These are phyloP conservation scores for Heterocephalus glaber DNA, from an alignment of 2,113 vertebrate species.

Conservation along the genomic window DNA sequence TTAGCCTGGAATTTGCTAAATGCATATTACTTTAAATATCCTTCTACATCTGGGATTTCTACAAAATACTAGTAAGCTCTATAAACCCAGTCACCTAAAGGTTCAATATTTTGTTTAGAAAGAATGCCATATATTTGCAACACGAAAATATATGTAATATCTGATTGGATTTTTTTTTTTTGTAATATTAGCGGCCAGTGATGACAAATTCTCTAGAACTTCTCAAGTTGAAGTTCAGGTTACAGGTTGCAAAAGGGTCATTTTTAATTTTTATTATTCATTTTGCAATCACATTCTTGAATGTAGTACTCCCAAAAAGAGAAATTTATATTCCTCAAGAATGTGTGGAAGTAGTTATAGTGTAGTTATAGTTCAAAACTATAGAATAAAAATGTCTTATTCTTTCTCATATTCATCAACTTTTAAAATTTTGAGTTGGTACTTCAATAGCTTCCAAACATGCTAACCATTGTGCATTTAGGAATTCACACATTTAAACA, in stretches of 20 bases:
- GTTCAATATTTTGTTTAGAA: not conserved
- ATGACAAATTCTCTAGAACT: not conserved
- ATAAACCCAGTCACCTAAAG: not conserved
- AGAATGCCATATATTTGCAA: not conserved
- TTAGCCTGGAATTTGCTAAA: not conserved
- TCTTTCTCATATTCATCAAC: not conserved
- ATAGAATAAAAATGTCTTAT: not conserved
- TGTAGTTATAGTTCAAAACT: not conserved
- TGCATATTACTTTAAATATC: not conserved
- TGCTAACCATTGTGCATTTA: not conserved
- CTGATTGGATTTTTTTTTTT: not conserved
- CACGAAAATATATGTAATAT: not conserved
- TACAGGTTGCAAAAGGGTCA: not conserved
- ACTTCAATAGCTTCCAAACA: not conserved
- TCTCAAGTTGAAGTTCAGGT: not conserved
- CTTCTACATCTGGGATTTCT: not conserved
- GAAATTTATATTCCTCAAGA: constrained; percentile 18
- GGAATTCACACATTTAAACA: not conserved
- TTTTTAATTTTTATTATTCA: not conserved
- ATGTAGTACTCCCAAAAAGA: not conserved
- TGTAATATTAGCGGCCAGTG: not conserved
- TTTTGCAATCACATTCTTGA: not conserved
- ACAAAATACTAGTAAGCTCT: not conserved
- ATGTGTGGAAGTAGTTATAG: not conserved
- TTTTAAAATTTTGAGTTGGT: not conserved